Base-by-base conservation (phyloP, 2,888 invertebrate genomes). In the Nymphalis polychloros region DNA sequence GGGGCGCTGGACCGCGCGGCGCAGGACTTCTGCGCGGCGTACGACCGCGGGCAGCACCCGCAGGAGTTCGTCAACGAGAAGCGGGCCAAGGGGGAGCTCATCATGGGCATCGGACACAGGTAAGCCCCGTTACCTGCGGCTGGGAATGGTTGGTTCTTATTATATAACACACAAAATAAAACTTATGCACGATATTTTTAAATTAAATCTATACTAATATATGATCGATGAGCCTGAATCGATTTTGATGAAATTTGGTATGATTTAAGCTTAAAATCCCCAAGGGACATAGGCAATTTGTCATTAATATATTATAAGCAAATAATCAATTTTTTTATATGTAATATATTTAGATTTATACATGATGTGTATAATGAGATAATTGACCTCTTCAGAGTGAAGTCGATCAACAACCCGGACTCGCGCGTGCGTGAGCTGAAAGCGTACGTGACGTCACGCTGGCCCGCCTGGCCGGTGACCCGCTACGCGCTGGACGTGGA, bases 1-100 rank as follows among this genome's bases (percentile, higher is more conserved):
- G 99, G 99, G 8, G 99, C 99, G 7, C 86, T 99, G 71, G 99
- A 99, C 88, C 97, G 98, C n/a, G 99, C 99, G 48, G 99, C 99
- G 35, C 95, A 95, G 57, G 98, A 98, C 93, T 99, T 99, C 92
- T 97, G 97, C 72, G 98, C 98, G 79, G 99, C 99, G 0, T 97
- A 98, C 86, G 99, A 99, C 88, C 95, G 96, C 65, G 98, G 97
- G 5, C 94, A 97, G 78, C 98, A 98, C 83, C 99, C 99, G 0
- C 97, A 98, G 95, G 99, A 99, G 88, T 99, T 99, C 92, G 99
- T 99, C 62, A 99, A 99, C 90, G 95, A 96, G 80, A 99, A 99
- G 96, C 93, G 99, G 46, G 98, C 98, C 81, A 97, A 98, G 86
- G 99, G 99, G 0, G 96, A 98, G 83, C 95, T 99, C 35, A 99